These are phyloP conservation scores for Drosophila novamexicana DNA, from an alignment of 1,140 invertebrate species.

Conservation along the genomic window DNA sequence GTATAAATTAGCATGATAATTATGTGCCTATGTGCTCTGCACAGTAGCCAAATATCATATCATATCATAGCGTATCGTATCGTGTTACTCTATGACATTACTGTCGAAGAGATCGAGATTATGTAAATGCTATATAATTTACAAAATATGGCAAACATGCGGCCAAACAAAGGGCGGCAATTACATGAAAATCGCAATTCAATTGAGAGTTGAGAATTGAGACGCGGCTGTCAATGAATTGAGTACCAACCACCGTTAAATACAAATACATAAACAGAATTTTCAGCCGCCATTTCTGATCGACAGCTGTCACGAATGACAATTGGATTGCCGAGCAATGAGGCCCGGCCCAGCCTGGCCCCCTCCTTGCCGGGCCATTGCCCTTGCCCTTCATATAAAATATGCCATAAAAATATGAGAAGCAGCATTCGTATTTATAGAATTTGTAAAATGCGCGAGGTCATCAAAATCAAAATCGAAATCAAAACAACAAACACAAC, in stretches of 20 bases:
- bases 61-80: constrained; percentile 17
- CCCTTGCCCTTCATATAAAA: constrained; percentile 55
- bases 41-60: constrained; percentile 24
- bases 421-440: constrained; percentile 69
- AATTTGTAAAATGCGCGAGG: constrained; percentile 56
- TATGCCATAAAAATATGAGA: constrained; percentile 79
- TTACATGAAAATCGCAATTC: constrained; percentile 59
- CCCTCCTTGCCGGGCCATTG: background rate
- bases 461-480: constrained; percentile 68
- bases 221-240: constrained; percentile 46
- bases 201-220: constrained; percentile 24
- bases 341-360: background rate
- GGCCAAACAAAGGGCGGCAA: constrained; percentile 70
- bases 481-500: constrained; percentile 39
- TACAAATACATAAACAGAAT: constrained; percentile 36
- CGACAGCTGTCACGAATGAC: constrained; percentile 81
- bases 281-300: constrained; percentile 78
- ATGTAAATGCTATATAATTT: constrained; percentile 69
- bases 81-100: background rate
- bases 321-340: constrained; percentile 62
- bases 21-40: background rate
- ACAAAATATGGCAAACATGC: constrained; percentile 71
- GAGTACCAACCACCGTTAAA: constrained; percentile 64
- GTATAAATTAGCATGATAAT: constrained; percentile 5
- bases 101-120: constrained; percentile 15